Base-by-base conservation (phyloP, 2,797 vertebrate genomes). In the Pachyuromys duprasi region DNA sequence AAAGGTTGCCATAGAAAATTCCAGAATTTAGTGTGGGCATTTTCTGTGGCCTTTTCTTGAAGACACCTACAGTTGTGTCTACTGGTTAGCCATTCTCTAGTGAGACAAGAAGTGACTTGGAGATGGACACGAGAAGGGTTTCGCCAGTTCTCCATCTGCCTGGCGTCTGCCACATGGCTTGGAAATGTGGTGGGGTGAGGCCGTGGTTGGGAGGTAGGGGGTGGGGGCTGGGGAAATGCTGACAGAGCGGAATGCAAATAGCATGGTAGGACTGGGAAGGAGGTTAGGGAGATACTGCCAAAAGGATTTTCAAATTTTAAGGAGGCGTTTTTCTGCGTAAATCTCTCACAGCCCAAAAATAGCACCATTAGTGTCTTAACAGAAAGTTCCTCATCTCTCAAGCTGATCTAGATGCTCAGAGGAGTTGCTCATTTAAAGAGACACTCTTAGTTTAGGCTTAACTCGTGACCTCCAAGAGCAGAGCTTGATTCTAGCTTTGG, bases 261-360 rank as follows among this genome's bases (percentile, higher is more conserved):
- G 87, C 78, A 97, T 97, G 96, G 94, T 90, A 95, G 89, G 94
- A 91, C 91, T 97, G 78, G 8, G 65, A 95, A 96, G 93, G 97
- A 97, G 90, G 94, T 95, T 97, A 97, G 87, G 88, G 90, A 76
- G 96, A 97, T 86, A 33, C 65, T 96, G 98, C 98, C 98, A 98
- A 97, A 26, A 97, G 94, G 55, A 92, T 91, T 97, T 95, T 96
- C 75, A 90, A 95, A 92, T 88, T 96, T 97, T 95, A 95, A 89
- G 96, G 97, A 94, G 53, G 75, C 67, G 42, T 97, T 80, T 81
- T 94, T 93, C 76, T 82, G 69, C 63, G 69, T 70, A 97, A 79
- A 75, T 80, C 88, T 95, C 67, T 67, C 93, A 95, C 92, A 96
- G 97, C 82, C 97, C 62, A 2, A 80, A 86, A 95, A 88, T 63